Evolutionary conservation across 1,140 invertebrate species (phyloP).

Genomic region (Megalopta genalis): DNA sequence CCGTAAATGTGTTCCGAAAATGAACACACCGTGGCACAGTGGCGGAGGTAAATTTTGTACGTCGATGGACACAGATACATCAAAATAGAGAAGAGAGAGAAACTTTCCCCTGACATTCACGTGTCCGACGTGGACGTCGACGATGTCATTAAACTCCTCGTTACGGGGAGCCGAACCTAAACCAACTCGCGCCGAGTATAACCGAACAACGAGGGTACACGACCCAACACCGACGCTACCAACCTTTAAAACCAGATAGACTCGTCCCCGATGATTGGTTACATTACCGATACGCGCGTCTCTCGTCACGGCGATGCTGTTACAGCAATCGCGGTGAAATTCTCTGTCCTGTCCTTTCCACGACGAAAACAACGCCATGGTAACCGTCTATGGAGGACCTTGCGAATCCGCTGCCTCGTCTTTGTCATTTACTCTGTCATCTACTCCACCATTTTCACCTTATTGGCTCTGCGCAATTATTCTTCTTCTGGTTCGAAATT

Average conservation of each 20-base stretch:
- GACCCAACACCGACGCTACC: conserved; percentile 50
- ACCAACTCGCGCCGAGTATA: conserved; percentile 56
- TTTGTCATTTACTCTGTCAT: conserved; percentile 6
- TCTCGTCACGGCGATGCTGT: conserved; percentile 70
- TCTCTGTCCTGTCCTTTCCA: conserved; percentile 39
- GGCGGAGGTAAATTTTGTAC: conserved; percentile 34
- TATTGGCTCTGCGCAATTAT: background rate
- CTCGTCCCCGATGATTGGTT: conserved; percentile 69
- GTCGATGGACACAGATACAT: conserved; percentile 25
- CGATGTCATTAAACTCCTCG: conserved; percentile 76
- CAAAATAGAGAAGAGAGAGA: conserved; percentile 55
- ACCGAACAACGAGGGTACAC: conserved; percentile 44
- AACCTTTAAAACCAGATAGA: conserved; percentile 58
- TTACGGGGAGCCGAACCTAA: conserved; percentile 64
- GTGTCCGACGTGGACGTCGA: conserved; percentile 68
- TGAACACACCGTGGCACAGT: conserved; percentile 4
- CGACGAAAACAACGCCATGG: conserved; percentile 64
- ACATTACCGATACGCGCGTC: conserved; percentile 75
- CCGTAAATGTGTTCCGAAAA: background rate
- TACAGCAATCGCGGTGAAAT: conserved; percentile 73
- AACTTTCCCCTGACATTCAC: conserved; percentile 58
- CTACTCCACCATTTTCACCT: background rate
- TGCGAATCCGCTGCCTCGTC: background rate
- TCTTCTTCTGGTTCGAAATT: too few relatives aligned
- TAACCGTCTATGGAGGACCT: conserved; percentile 30